Evolutionary conservation across 1,140 invertebrate species (phyloP).

Genomic region (Heliconius himera): DNA sequence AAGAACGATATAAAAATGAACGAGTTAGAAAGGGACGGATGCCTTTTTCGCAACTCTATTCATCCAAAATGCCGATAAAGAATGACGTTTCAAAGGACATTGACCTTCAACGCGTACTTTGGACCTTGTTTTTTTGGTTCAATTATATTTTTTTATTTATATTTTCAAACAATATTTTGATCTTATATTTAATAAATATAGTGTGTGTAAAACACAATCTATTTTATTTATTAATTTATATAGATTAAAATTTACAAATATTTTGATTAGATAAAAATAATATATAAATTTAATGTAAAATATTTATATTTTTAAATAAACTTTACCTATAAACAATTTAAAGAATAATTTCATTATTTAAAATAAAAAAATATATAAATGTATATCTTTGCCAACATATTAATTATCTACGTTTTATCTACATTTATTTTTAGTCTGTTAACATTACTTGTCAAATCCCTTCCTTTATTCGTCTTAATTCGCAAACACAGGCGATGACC

Average conservation of each 20-base stretch:
- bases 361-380: not conserved
- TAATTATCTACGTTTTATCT: not conserved
- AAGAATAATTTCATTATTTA: too few species aligned
- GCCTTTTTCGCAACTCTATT: constrained; percentile 60
- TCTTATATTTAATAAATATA: not conserved
- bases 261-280: too few species aligned
- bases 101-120: constrained; percentile 71
- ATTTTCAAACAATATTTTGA: constrained; percentile 23
- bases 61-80: constrained; percentile 79
- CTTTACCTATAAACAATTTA: too few species aligned
- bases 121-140: constrained; percentile 41
- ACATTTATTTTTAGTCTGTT: constrained; percentile 9
- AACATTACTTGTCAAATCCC: constrained; percentile 9
- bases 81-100: constrained; percentile 76
- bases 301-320: too few species aligned
- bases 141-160: constrained; percentile 48
- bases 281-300: too few species aligned
- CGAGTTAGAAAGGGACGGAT: constrained; percentile 58
- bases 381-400: not conserved
- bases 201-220: not conserved
- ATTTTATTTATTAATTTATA: too few species aligned
- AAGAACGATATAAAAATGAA: constrained; percentile 72
- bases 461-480: constrained; percentile 44
- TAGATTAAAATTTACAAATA: too few species aligned
- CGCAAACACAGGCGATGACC: constrained; percentile 62